These are phyloP conservation scores for Meriones psammophilus DNA, from an alignment of 2,797 vertebrate genomes.

Conservation along the genomic window DNA sequence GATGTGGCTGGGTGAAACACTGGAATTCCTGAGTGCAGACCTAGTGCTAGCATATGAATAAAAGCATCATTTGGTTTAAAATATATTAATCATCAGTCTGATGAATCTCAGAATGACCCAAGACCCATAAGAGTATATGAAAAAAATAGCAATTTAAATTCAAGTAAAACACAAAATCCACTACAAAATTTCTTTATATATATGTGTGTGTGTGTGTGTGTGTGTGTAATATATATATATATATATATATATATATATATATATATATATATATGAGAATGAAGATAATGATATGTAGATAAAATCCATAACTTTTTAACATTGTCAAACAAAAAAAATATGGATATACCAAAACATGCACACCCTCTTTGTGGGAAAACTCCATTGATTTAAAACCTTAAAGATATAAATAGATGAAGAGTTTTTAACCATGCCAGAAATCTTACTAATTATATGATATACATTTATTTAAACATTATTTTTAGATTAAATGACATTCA, in stretches of 20 bases:
- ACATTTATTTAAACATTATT: not conserved
- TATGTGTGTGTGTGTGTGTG: too few species aligned
- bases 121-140: too few species aligned
- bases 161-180: not conserved
- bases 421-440: not conserved
- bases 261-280: not conserved
- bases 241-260: too few species aligned
- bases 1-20: too few species aligned
- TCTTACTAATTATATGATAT: not conserved
- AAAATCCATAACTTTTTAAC: not conserved
- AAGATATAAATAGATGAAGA: not conserved
- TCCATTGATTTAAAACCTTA: not conserved
- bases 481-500: not conserved
- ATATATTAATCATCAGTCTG: not conserved
- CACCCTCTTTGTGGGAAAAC: not conserved
- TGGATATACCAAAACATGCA: not conserved
- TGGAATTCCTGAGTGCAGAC: too few species aligned
- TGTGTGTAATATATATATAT: not conserved
- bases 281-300: not conserved
- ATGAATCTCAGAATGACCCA: too few species aligned
- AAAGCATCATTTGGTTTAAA: not conserved
- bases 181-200: too few species aligned
- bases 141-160: too few species aligned
- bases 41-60: too few species aligned
- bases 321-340: not conserved